These are phyloP conservation scores for Hyalella azteca DNA, from an alignment of 2,888 invertebrate genomes.

Conservation along the genomic window DNA sequence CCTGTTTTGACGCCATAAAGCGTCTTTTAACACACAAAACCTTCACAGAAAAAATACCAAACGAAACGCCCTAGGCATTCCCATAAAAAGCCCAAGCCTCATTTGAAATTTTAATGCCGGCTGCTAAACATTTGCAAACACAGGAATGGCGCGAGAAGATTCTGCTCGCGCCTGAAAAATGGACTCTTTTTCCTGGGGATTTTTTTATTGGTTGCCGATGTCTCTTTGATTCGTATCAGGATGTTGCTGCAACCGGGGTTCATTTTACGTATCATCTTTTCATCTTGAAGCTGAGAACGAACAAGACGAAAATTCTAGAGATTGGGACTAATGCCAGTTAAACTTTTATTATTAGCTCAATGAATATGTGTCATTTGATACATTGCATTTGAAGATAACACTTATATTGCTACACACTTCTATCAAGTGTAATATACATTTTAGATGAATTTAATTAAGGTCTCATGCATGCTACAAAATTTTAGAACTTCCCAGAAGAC, in stretches of 20 bases:
- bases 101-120: slow-evolving; percentile 31
- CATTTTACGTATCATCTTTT: background rate
- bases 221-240: slow-evolving; percentile 24
- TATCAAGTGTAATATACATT: too few species aligned
- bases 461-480: too few species aligned
- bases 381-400: too few species aligned
- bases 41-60: background rate
- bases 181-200: background rate
- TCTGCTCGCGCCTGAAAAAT: slow-evolving; percentile 17
- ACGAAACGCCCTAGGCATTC: background rate
- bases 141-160: background rate
- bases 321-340: too few species aligned
- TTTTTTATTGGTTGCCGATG: slow-evolving; percentile 9
- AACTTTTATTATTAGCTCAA: too few species aligned
- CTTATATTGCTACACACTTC: too few species aligned
- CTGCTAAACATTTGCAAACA: slow-evolving; percentile 35
- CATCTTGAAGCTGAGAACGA: background rate
- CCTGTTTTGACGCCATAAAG: background rate
- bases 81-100: slow-evolving; percentile 18
- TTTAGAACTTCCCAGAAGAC: too few species aligned
- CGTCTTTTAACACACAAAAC: slow-evolving; percentile 7
- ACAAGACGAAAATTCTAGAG: too few species aligned
- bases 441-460: too few species aligned
- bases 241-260: too few species aligned
- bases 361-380: too few species aligned